Base-by-base conservation (phyloP, 1,140 invertebrate species). In the Psilanteris sp. region DNA sequence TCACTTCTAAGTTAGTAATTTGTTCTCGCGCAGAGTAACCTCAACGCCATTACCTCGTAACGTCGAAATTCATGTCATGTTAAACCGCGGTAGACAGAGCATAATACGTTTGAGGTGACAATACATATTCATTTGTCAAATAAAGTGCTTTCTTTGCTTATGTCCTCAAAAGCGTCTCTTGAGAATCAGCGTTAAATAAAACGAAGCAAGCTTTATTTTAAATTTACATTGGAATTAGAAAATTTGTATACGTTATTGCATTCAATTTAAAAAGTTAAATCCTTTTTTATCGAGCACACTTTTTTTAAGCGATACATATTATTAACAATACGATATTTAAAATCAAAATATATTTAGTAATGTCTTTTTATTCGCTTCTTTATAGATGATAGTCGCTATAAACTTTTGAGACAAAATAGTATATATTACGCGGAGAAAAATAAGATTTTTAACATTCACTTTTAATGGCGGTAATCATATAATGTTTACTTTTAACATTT, bases 111-210 rank as follows among this genome's bases (percentile, higher is more conserved):
- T 62, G 67, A 62, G 55, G 55, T 55, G 67, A 72, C 67, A 72
- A 72, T 72, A 72, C 67, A 72, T 72, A 72, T 72, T 72, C 57
- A 72, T 72, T 72, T 62, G 67, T 62, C 67, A 62, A 72, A 55
- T 48, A 62, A 72, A 72, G 39, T 55, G 27, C 57, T 62, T 62
- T 70, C 50, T 71, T 71, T 62, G 67, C 67, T 55, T 62, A 20
- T 16, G 41, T 37, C 27, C 26, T 18, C 18, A 11, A 62, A 72
- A 62, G 55, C 67, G 26, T 62, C 41, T 55, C 57, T 52, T 44
- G 55, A 59, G 55, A 71, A 59, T 59, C 36, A 31, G 20, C 32
- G 36, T 52, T 46, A 34, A 59, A 50, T 70, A 59, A 59, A 50
- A 70, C 20, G 27, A 44, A 37, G 20, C 41, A 61, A 61, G 16